phyloP scores from a whole-genome alignment of 2,888 invertebrate genomes.

The Esperia sulphurella region DNA sequence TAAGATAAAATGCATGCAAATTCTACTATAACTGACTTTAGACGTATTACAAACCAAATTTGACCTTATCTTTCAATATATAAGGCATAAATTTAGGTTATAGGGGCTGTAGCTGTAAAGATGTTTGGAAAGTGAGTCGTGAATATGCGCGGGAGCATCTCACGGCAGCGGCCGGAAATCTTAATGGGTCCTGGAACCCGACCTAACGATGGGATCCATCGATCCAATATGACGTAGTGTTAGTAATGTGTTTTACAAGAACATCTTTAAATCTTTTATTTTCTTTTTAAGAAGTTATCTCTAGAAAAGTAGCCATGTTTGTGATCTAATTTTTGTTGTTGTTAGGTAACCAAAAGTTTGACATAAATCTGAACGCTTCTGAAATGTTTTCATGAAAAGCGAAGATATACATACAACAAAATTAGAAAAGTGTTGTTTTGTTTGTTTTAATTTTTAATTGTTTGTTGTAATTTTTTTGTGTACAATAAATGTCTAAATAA shows the following conservation, averaged over 20 bases:
- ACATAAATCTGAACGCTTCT: too few species aligned
- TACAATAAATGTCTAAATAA: too few species aligned
- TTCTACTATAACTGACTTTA: background rate
- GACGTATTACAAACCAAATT: conserved; percentile 6
- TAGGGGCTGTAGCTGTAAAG: background rate
- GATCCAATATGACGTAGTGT: conserved; percentile 52
- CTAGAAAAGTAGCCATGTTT: too few species aligned
- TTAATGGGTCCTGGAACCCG: conserved; percentile 75
- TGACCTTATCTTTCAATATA: background rate
- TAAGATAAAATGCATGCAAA: conserved; percentile 12
- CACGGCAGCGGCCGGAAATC: conserved; percentile 70
- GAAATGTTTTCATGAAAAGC: too few species aligned
- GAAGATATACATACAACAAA: too few species aligned
- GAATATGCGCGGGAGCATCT: conserved; percentile 64
- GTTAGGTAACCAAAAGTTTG: too few species aligned
- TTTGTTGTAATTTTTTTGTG: too few species aligned
- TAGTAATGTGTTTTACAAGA: conserved; percentile 24
- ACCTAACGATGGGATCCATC: conserved; percentile 73
- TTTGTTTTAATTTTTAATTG: too few species aligned
- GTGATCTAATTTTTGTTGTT: too few species aligned
- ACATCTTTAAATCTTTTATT: background rate
- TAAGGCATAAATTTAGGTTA: background rate
- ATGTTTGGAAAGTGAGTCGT: conserved; percentile 12
- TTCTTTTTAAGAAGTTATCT: too few species aligned
- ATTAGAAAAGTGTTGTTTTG: too few species aligned